Evolutionary conservation across 2,113 vertebrate species (phyloP), one percentile per base, ranked within the genome.

Genomic region (Cyanocitta stelleri): DNA sequence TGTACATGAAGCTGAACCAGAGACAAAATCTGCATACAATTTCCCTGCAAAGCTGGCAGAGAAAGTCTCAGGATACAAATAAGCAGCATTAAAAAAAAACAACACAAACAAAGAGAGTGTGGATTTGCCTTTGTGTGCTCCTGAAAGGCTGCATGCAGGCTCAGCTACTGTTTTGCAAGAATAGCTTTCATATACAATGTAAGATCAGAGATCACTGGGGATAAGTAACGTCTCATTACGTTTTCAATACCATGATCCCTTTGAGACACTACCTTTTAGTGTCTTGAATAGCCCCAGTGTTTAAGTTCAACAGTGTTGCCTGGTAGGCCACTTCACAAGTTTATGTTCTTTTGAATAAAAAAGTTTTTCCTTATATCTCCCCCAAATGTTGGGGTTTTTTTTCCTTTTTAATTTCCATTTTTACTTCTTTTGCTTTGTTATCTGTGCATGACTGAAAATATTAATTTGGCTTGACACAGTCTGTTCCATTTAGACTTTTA

Each of bases 301-400:
- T 97, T 96, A 94, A 96, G 93, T 95, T 96, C 92, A 91, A 96
- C 82, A 92, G 73, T 63, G 63, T 66, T 94, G 43, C 89, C 86
- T 92, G 58, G 87, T 90, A 91, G 89, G 96, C 78, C 44, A 94
- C 86, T 95, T 95, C 69, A 89, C 39, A 91, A 80, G 29, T 89
- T 88, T 83, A 49, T 90, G 84, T 89, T 94, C 90, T 90, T 96
- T 86, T 94, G 83, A 95, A 95, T 79, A 85, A 90, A 87, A 89
- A 80, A 91, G 5, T 49, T 41, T 80, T 94, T 92, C 61, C 66
- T 97, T 87, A 76, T n/a, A 73, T 95, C 66, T 96, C 46, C 55
- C 91, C 32, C 52, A 80, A 88, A 80, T 55, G 59, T 3, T 56
- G 32, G 26, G 4, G 2, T 10, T 66, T 66, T 41, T 76, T 44